Evolutionary conservation across 2,888 invertebrate genomes (phyloP).

Genomic region (Rhopalosiphum nymphaeae): DNA sequence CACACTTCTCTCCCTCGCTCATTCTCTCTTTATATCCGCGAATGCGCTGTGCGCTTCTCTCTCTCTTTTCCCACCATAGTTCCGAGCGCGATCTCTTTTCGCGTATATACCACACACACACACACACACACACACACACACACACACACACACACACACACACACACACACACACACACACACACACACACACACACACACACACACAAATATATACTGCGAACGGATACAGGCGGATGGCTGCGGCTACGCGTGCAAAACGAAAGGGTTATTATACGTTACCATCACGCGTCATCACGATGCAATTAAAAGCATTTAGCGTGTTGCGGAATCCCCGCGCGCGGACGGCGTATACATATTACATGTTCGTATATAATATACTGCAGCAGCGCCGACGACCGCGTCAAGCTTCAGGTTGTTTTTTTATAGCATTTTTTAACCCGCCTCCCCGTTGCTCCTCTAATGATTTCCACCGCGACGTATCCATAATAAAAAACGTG

Average conservation of each 20-base stretch:
- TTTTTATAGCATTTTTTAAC: not conserved
- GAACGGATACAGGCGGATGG: not conserved
- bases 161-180: too few relatives aligned
- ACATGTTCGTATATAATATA: not conserved
- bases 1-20: not conserved
- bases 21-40: not conserved
- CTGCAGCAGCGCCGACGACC: not conserved
- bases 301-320: constrained; percentile 28
- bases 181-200: too few relatives aligned
- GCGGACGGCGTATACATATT: too few relatives aligned
- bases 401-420: not conserved
- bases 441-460: not conserved
- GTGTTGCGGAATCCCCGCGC: not conserved
- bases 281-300: not conserved
- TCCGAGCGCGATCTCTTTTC: not conserved
- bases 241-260: not conserved
- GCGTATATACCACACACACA: not conserved
- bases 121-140: too few relatives aligned
- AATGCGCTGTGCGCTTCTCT: not conserved
- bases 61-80: not conserved
- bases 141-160: too few relatives aligned
- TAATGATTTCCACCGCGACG: not conserved
- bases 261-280: not conserved
- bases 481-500: not conserved
- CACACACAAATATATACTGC: not conserved